Conservation (phyloP, 2,888 invertebrate genomes). For the Hydroisotoma schaefferi region DNA sequence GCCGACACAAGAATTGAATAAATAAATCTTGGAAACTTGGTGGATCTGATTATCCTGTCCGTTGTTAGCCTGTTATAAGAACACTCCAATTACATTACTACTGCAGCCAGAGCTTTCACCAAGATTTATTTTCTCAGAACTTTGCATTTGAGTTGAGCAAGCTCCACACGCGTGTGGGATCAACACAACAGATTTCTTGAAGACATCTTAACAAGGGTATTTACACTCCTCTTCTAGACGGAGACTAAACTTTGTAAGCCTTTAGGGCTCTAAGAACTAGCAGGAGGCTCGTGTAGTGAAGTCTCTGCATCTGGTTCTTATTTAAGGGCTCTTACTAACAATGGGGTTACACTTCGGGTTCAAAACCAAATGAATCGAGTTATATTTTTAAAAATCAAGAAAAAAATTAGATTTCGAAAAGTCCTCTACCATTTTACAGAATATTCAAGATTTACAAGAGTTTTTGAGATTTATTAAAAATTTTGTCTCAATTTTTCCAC, state of each 20-base stretch:
- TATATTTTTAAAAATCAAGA: no score
- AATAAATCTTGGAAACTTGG: constrained; percentile 14
- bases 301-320: not conserved
- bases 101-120: constrained; percentile 15
- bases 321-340: constrained; percentile 5
- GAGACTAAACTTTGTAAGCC: not conserved
- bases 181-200: not conserved
- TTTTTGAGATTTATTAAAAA: no score
- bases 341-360: no score
- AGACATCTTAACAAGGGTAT: not conserved
- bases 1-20: constrained; percentile 17
- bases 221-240: no score
- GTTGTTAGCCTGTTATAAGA: not conserved
- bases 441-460: no score
- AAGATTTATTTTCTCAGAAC: constrained; percentile 15
- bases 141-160: not conserved
- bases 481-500: no score
- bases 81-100: constrained; percentile 13
- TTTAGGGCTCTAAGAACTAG: not conserved
- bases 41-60: constrained; percentile 9
- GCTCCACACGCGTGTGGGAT: not conserved
- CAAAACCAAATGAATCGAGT: no score
- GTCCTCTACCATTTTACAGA: no score
- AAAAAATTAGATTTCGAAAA: no score
- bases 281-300: not conserved